Base-by-base conservation (phyloP, 1,140 invertebrate species). In the Drosophila pachea region DNA sequence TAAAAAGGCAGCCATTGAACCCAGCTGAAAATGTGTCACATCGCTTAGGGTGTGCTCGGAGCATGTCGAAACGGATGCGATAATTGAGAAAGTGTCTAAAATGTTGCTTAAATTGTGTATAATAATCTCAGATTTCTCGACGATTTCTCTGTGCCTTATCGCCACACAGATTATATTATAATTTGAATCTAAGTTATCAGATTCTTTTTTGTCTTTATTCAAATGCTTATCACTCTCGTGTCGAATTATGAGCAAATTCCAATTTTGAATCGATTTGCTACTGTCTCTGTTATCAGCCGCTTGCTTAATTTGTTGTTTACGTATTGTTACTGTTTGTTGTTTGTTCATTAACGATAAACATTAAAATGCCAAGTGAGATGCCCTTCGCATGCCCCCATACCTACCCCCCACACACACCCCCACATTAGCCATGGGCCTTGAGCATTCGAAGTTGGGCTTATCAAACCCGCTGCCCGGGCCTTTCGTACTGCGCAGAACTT, bases 291-390 rank as follows among this genome's bases (percentile, higher is more conserved):
- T 78, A 75, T 79, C 72, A 79, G 29, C 8, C 5, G 7, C 11
- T 11, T 2, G 73, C 40, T 74, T 47, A 73, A 76, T 73, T 73
- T 50, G 60, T 63, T 63, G 40, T 63, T 54, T 45, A 29, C 50
- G 50, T 53, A 66, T 60, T 55, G 35, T 76, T 74, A 48, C 63
- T 77, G 74, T 78, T 81, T 78, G 63, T 69, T 75, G 63, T 69
- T 75, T 68, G 63, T 50, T 29, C 49, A 36, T 61, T 79, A 86
- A 83, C 52, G n/a, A n/a, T n/a, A n/a, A n/a, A n/a, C n/a, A n/a
- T 81, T 81, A 58, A 61, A 83, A 82, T 77, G 64, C 64, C 56
- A 47, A 67, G 42, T 45, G 43, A 38, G 53, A 43, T 60, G 71
- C 38, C 73, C 65, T 61, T 75, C 45, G 14, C 42, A 5, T n/a